These are phyloP conservation scores for Orgyia antiqua DNA, from an alignment of 2,888 invertebrate species.

Conservation along the genomic window DNA sequence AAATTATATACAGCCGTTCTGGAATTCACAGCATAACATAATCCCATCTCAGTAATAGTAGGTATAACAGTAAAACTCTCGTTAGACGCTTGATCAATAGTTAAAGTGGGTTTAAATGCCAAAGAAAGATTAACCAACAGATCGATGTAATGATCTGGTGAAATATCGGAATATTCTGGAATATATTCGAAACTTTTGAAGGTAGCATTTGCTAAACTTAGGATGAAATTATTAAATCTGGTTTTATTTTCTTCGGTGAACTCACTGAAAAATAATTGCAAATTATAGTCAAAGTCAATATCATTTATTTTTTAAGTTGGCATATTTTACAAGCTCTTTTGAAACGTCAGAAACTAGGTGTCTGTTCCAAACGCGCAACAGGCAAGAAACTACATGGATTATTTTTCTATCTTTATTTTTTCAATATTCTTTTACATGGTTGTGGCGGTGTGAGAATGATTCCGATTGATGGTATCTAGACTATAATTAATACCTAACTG, in stretches of 20 bases:
- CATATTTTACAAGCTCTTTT: no score
- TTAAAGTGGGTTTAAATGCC: conserved; percentile 66
- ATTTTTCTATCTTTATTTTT: no score
- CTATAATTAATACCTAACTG: no score
- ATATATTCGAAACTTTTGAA: conserved; percentile 79
- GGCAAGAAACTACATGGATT: no score
- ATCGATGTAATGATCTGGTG: conserved; percentile 74
- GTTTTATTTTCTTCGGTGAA: conserved; percentile 65
- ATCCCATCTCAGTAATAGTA: conserved; percentile 82
- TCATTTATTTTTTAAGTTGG: background rate
- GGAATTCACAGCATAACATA: conserved; percentile 84
- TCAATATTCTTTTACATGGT: no score
- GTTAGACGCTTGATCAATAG: conserved; percentile 72
- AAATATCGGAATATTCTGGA: conserved; percentile 73
- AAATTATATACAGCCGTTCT: conserved; percentile 79
- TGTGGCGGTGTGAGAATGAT: no score
- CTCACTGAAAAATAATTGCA: conserved; percentile 46
- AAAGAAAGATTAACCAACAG: conserved; percentile 72
- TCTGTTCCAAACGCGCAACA: no score
- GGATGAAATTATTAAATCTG: conserved; percentile 73
- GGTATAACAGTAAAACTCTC: conserved; percentile 72
- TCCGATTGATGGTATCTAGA: no score
- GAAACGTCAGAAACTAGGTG: no score
- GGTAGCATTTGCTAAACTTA: conserved; percentile 75
- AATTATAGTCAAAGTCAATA: no score